Conservation (phyloP, 1,140 invertebrate species). For the Drosophila nigrodunni region DNA sequence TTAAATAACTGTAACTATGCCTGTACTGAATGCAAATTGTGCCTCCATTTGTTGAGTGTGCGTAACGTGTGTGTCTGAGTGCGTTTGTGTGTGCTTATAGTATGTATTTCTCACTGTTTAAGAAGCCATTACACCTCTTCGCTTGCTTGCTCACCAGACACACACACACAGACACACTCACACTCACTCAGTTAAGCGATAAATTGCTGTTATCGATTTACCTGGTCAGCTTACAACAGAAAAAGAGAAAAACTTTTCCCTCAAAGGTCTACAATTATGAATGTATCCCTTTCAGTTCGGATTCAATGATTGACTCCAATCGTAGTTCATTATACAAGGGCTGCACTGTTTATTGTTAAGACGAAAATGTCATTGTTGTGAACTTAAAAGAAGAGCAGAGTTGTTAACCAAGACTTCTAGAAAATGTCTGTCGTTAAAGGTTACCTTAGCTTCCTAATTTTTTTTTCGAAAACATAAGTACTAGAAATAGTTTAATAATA, state of each 20-base stretch:
- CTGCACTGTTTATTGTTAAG: neutral
- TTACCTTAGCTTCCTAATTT: too few relatives aligned
- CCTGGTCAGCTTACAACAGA: slow-evolving; percentile 1
- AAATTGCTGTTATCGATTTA: slow-evolving; percentile 77
- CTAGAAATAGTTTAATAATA: too few relatives aligned
- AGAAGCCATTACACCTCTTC: slow-evolving; percentile 43
- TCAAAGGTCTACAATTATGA: slow-evolving; percentile 57
- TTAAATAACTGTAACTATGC: slow-evolving; percentile 72
- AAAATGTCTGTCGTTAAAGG: too few relatives aligned
- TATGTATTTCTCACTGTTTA: slow-evolving; percentile 20
- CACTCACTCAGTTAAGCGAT: slow-evolving; percentile 57
- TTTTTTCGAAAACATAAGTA: too few relatives aligned
- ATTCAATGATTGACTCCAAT: slow-evolving; percentile 4
- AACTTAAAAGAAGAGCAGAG: neutral
- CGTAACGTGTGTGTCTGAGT: slow-evolving; percentile 6
- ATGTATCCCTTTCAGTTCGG: neutral
- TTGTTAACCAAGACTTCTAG: too few relatives aligned
- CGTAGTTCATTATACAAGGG: neutral
- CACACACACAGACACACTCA: slow-evolving; percentile 3
- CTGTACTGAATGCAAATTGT: slow-evolving; percentile 68
- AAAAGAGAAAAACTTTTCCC: neutral
- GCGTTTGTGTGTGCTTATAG: slow-evolving; percentile 6
- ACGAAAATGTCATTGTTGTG: too few relatives aligned
- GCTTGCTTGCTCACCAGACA: slow-evolving; percentile 43
- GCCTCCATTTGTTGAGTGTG: slow-evolving; percentile 34